Percentiles rank a stretch among this genome's conserved stretches.
phyloP scores from a whole-genome alignment of 2,888 invertebrate genomes.

The Lysandra bellargus region DNA sequence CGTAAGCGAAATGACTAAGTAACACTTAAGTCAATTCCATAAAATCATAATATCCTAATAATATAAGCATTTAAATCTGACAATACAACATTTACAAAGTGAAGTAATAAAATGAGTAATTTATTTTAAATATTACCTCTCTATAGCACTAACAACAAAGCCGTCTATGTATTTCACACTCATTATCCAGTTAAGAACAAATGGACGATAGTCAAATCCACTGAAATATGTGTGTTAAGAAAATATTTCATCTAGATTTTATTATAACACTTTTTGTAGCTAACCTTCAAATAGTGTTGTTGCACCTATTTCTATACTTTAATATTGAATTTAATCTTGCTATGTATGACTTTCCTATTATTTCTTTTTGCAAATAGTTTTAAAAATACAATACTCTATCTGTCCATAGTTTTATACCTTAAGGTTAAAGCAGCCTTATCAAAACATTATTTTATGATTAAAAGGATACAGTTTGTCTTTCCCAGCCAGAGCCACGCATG shows the following conservation, averaged over 20 bases:
- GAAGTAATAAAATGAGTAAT: background rate
- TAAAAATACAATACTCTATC: too few relatives aligned
- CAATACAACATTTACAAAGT: background rate
- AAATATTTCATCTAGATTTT: constrained; percentile 26
- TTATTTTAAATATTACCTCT: constrained; percentile 82
- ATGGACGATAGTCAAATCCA: constrained; percentile 95
- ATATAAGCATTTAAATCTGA: too few relatives aligned
- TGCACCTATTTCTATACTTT: background rate
- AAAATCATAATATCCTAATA: too few relatives aligned
- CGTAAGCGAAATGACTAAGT: too few relatives aligned
- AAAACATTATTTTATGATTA: background rate
- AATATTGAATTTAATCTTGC: background rate
- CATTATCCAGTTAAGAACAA: constrained; percentile 96
- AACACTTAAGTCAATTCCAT: too few relatives aligned
- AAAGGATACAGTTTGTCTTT: constrained; percentile 88
- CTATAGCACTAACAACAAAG: constrained; percentile 92
- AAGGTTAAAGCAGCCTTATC: too few relatives aligned
- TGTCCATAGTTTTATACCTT: too few relatives aligned
- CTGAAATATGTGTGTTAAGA: constrained; percentile 67
- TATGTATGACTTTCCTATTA: too few relatives aligned
- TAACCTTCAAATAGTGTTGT: background rate
- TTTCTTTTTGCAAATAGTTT: too few relatives aligned
- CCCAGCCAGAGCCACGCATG: constrained; percentile 90
- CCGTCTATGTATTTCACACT: constrained; percentile 93
- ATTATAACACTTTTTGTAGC: background rate